phyloP scores from a whole-genome alignment of 2,888 invertebrate genomes.

The Harmothoe impar region DNA sequence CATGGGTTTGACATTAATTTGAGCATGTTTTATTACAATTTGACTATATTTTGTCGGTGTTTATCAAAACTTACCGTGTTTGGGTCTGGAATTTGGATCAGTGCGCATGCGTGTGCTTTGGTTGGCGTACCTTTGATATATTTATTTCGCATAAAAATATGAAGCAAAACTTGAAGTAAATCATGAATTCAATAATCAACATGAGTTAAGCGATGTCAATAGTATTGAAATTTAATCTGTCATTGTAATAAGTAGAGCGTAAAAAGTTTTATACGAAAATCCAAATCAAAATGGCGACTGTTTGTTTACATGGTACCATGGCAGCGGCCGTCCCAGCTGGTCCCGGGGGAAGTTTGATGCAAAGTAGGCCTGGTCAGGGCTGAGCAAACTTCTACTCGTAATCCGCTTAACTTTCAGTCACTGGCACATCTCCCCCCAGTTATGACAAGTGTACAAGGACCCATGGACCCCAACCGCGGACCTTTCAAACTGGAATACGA shows the following conservation, averaged over 20 bases:
- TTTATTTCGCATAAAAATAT: neutral
- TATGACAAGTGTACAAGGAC: constrained; percentile 74
- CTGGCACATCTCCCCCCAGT: constrained; percentile 61
- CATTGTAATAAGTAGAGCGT: neutral
- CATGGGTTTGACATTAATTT: too few relatives aligned
- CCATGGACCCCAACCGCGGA: constrained; percentile 69
- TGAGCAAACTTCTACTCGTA: constrained; percentile 41
- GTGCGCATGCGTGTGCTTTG: constrained; percentile 38
- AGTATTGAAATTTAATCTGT: too few relatives aligned
- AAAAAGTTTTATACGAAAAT: neutral
- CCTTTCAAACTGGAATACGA: constrained; percentile 66
- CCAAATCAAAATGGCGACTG: neutral
- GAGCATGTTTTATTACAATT: too few relatives aligned
- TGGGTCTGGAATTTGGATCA: constrained; percentile 42
- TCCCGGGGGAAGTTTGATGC: neutral
- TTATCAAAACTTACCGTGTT: neutral
- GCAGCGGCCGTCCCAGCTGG: constrained; percentile 9
- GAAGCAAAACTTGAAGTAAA: too few relatives aligned
- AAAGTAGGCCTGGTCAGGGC: neutral
- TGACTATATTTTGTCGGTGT: too few relatives aligned
- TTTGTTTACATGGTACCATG: constrained; percentile 36
- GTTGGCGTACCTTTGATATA: neutral
- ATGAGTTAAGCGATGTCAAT: too few relatives aligned
- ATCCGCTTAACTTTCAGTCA: constrained; percentile 72
- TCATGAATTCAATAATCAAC: too few relatives aligned